These are phyloP conservation scores for Caenorhabditis plicata DNA, from an alignment of 2,888 invertebrate species.

Conservation along the genomic window DNA sequence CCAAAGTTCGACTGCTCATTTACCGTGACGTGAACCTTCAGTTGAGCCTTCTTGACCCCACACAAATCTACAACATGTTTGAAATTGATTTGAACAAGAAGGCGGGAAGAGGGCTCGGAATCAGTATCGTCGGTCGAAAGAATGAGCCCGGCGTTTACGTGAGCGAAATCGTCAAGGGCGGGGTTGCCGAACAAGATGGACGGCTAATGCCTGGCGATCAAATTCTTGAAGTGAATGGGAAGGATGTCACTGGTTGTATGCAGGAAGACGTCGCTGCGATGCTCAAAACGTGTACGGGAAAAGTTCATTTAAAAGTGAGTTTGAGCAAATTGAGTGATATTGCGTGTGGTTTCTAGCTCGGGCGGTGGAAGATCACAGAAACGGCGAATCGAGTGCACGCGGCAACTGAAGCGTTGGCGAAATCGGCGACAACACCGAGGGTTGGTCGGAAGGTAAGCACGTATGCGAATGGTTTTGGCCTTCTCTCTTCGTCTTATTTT, in stretches of 20 bases:
- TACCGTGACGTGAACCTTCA: conserved; percentile 72
- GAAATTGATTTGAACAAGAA: conserved; percentile 46
- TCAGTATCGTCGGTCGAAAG: conserved; percentile 81
- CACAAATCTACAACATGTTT: conserved; percentile 66
- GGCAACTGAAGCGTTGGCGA: conserved; percentile 42
- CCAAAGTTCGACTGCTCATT: conserved; percentile 79
- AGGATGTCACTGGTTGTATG: conserved; percentile 72
- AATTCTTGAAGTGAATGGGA: conserved; percentile 83
- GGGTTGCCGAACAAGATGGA: conserved; percentile 82
- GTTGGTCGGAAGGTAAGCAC: conserved; percentile 39
- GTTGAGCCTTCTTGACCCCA: conserved; percentile 65
- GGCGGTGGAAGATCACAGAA: conserved; percentile 65
- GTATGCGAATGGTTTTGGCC: conserved; percentile 12
- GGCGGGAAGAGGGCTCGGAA: conserved; percentile 76
- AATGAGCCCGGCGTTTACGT: conserved; percentile 82
- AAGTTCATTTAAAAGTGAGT: conserved; percentile 54
- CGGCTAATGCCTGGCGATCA: conserved; percentile 86
- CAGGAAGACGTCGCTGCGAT: conserved; percentile 85
- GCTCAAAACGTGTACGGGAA: conserved; percentile 73
- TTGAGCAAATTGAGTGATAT: background rate
- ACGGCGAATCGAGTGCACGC: conserved; percentile 60
- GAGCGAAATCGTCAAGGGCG: conserved; percentile 78
- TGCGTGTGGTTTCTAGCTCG: conserved; percentile 32
- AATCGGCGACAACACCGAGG: conserved; percentile 41
- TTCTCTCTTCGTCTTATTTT: background rate